Evolutionary conservation across 2,888 invertebrate species (phyloP).

Genomic region (Polydrusus pterygomalis): DNA sequence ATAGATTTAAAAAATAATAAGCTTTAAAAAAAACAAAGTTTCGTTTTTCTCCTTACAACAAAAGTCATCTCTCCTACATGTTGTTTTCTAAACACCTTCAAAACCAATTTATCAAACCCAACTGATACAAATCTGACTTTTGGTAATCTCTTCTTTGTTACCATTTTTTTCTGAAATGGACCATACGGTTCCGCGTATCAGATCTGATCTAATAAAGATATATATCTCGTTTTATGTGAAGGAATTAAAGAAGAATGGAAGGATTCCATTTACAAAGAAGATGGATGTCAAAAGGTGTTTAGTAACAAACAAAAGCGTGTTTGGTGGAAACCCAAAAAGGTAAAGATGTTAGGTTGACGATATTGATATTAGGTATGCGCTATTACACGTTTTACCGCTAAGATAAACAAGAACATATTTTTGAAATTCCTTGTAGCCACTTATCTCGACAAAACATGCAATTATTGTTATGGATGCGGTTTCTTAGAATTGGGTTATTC

Average conservation of each 20-base stretch:
- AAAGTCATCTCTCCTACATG: slow-evolving; percentile 4
- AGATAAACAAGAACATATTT: no score
- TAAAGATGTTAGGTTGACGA: slow-evolving; percentile 28
- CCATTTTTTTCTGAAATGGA: slow-evolving; percentile 46
- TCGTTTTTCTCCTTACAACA: not conserved
- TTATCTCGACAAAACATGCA: no score
- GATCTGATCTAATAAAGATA: slow-evolving; percentile 54
- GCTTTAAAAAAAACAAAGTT: no score
- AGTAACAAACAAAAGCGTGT: slow-evolving; percentile 50
- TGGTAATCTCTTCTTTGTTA: slow-evolving; percentile 51
- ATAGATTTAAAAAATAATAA: no score
- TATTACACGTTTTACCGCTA: not conserved
- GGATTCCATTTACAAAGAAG: slow-evolving; percentile 44
- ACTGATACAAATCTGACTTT: slow-evolving; percentile 54
- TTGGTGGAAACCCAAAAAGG: slow-evolving; percentile 40
- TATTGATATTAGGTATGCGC: not conserved
- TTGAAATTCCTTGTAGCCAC: no score
- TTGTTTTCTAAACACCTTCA: slow-evolving; percentile 44
- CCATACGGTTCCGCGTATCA: slow-evolving; percentile 43
- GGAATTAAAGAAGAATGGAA: slow-evolving; percentile 51
- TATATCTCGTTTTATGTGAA: slow-evolving; percentile 51
- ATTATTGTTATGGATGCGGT: no score
- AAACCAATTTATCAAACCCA: slow-evolving; percentile 48
- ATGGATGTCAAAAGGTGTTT: slow-evolving; percentile 56
- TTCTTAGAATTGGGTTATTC: no score